Base-by-base conservation (phyloP, 2,113 vertebrate species). In the Xiphophorus maculatus region DNA sequence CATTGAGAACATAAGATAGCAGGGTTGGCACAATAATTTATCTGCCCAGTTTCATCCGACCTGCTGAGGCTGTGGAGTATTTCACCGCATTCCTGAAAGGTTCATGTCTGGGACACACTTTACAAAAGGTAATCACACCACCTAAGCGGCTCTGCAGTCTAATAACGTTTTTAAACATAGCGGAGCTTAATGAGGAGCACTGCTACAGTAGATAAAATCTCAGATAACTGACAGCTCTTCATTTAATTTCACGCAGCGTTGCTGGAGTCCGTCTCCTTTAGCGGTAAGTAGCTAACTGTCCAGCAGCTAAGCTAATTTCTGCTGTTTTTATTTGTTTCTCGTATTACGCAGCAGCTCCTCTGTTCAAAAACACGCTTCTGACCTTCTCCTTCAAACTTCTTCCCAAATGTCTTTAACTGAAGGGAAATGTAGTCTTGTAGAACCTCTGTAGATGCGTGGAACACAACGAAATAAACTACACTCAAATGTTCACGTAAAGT, bases 391-490 rank as follows among this genome's bases (percentile, higher is more conserved):
- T 37, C 72, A 79, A 66, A 81, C 78, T 68, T 7, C 30, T 22
- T 76, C 1, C 28, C 66, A 19, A 15, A 10, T 1, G 1, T 0
- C 10, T 7, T 9, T 17, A 1, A 0, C 15, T 2, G 14, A 13
- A 51, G 91, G 93, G 90, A 91, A 73, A 28, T 92, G 93, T 92
- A 93, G 93, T 94, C 83, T 69, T 22, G 5, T 0, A 10, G 0
- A 0, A 3, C 2, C 0, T 54, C 15, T 1, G n/a, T 30, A 33
- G 0, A 17, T 1, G 1, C 1, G 27, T 58, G 44, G 42, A n/a
- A 60, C 27, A 19, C 48, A 61, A 35, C 12, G 4, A 27, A 69
- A 69, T 78, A 83, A 88, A 94, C 93, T 94, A 94, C 93, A 93
- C 2, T 4, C 14, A 37, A 75, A 80, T 74, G 30, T 58, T 88